Base-by-base conservation (phyloP, 1,140 invertebrate species). In the Rhyzopertha dominica region DNA sequence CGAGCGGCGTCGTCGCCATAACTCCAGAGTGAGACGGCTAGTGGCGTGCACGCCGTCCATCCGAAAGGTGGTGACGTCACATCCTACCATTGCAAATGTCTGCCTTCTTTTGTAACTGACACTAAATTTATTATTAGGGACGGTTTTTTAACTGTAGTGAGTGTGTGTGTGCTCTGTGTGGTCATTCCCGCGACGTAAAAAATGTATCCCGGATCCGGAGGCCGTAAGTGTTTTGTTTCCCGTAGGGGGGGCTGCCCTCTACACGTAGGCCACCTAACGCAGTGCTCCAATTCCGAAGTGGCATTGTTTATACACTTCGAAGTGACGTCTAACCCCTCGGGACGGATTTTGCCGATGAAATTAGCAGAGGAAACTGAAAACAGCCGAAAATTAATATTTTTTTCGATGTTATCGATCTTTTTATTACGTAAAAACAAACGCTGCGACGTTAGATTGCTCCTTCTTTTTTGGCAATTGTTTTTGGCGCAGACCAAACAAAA, bases 31-130 rank as follows among this genome's bases (percentile, higher is more conserved):
- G 28, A 24, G 20, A 39, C 14, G 19, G 10, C 19, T 5, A 25
- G 5, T 1, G 1, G n/a, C 28, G 10, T 13, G 20, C 22, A 13
- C 2, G n/a, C 17, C 13, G 22, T 28, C 5, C 29, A 16, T 32
- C 19, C 10, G 3, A 32, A 4, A n/a, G 9, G 30, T 32, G 14
- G 16, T 56, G 54, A 54, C 51, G 57, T 56, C 51, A 54, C 47
- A 43, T 50, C 45, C 45, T n/a, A 42, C 39, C 26, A 51, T 65
- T 63, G 58, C 61, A 65, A 66, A 66, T 66, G 63, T 63, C 63
- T 48, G 63, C 54, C 57, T 53, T 44, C 45, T 59, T 63, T 61
- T 51, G 49, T 58, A 61, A 56, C 49, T 50, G 50, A 54, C 56
- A 49, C 59, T 54, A 62, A 52, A 54, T 42, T 58, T 57, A 59